A percentile compares a stretch with the other conserved stretches of the same genome.
Conservation (phyloP, 2,113 vertebrate species). For the Mus musculus region DNA sequence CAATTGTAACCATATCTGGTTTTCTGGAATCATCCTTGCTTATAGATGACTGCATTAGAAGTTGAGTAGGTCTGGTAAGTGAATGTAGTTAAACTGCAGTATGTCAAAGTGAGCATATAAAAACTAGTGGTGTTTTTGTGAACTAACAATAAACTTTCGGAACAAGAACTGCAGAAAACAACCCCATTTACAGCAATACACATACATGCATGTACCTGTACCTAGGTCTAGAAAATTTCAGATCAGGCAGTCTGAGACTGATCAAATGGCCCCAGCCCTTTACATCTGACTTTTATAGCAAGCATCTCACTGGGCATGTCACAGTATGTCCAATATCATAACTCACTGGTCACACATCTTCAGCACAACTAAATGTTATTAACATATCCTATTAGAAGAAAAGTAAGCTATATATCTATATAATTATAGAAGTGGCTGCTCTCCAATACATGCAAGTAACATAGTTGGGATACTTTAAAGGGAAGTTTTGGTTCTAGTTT, state of each 20-base stretch:
- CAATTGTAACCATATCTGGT: no score
- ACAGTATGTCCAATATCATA: background rate
- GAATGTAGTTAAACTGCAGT: background rate
- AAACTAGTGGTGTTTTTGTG: background rate
- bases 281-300: background rate
- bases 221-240: background rate
- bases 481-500: background rate
- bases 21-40: background rate
- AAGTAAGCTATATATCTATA: rapidly evolving
- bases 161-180: background rate
- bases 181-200: background rate
- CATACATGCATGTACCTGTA: no score
- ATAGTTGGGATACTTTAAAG: background rate
- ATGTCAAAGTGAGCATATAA: background rate
- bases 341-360: background rate
- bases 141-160: background rate
- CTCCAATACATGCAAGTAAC: background rate
- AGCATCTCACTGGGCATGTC: background rate
- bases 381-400: background rate
- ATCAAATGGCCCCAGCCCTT: background rate
- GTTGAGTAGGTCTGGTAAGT: background rate
- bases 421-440: rapidly evolving
- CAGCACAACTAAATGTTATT: background rate
- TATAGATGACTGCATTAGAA: background rate
- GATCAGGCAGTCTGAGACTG: background rate